Conservation (phyloP, 2,113 vertebrate genomes). For the Prinia subflava region DNA sequence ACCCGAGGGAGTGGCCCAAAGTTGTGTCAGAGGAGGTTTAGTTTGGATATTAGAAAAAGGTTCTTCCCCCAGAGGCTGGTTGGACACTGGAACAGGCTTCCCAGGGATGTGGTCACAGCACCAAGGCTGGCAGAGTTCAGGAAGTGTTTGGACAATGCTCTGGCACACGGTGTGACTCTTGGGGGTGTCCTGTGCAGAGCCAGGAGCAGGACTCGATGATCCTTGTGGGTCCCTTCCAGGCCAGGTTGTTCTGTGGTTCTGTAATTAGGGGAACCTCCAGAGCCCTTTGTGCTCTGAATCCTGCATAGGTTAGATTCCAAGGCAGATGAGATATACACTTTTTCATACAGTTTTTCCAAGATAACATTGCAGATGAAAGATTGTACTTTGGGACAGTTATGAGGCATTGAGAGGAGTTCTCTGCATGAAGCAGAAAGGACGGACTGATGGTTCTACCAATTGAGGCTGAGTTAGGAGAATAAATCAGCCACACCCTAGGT, state of each 20-base stretch:
- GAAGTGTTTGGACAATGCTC: neutral
- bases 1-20: accelerated
- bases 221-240: neutral
- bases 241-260: neutral
- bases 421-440: neutral
- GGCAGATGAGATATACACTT: neutral
- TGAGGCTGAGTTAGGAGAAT: neutral
- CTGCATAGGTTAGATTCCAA: neutral
- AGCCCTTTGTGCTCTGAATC: neutral
- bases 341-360: neutral
- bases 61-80: neutral
- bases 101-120: neutral
- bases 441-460: neutral
- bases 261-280: neutral
- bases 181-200: neutral
- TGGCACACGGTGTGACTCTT: neutral
- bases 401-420: neutral
- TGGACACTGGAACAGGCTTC: neutral
- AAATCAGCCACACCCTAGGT: neutral
- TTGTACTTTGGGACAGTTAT: neutral
- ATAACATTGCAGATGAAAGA: neutral
- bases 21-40: neutral
- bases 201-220: accelerated
- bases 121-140: neutral
- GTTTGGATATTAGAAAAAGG: neutral